Evolutionary conservation across 2,113 vertebrate genomes (phyloP), one percentile per base, ranked within the genome.

Genomic region (Pseudorasbora parva): DNA sequence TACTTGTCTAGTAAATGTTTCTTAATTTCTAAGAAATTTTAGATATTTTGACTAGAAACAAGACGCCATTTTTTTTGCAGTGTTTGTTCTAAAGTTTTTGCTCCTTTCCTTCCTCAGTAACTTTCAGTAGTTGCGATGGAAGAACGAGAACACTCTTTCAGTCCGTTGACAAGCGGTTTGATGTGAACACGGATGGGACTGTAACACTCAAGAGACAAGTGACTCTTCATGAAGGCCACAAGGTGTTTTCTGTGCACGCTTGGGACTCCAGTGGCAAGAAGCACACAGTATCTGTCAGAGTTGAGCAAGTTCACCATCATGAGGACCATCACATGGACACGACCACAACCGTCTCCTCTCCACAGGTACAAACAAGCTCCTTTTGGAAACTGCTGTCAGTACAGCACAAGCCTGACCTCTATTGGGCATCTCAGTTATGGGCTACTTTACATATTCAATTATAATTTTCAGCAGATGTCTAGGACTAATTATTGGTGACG

Each of bases 61-160:
- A n/a, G n/a, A n/a, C n/a, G n/a, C n/a, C n/a, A n/a, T n/a, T n/a
- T n/a, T n/a, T n/a, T n/a, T n/a, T n/a, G n/a, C n/a, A n/a, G n/a
- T n/a, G n/a, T n/a, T n/a, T n/a, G n/a, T n/a, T 19, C 17, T 49
- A 19, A 54, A 19, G 51, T 54, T 19, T 21, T 8, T 54, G 2
- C 2, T 1, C 51, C 51, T 3, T 72, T 45, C 4, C 84, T 75
- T 0, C 17, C 51, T 8, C 81, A 95, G 94, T 94, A 81, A 77
- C 21, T 66, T 92, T 93, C 73, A 82, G 77, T 9, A 90, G 90
- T 87, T 94, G 93, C 64, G 86, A 86, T 2, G 86, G 73, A 21
- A 91, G 78, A 19, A 78, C 11, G 0, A 56, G n/a, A 5, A 85
- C 88, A 14, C 1, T 37, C 2, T 91, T 92, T 41, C 21, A 5